Conservation (phyloP, 2,888 invertebrate species). For the Himalopsyche japonica region DNA sequence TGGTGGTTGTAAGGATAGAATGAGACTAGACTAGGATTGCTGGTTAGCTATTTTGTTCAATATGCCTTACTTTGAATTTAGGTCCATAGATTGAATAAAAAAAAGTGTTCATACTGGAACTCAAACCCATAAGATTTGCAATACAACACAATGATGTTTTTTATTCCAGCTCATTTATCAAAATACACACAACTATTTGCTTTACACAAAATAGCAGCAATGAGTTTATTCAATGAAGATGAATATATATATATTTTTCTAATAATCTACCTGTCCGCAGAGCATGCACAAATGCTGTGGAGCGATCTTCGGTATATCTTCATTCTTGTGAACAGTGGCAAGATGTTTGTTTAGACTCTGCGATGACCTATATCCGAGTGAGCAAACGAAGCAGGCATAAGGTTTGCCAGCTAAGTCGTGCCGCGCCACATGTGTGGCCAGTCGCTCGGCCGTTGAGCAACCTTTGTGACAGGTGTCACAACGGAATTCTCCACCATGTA, state of each 20-base stretch:
- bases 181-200: not conserved
- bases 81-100: no score
- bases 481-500: slow-evolving; percentile 34
- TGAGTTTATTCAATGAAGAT: no score
- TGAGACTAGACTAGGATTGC: no score
- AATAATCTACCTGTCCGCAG: slow-evolving; percentile 32
- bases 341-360: slow-evolving; percentile 36
- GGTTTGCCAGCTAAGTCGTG: slow-evolving; percentile 39
- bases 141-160: no score
- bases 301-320: slow-evolving; percentile 35
- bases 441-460: slow-evolving; percentile 24
- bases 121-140: no score
- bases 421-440: slow-evolving; percentile 31
- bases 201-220: not conserved
- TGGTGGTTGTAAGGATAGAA: no score
- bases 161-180: no score
- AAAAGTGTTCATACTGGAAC: no score
- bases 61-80: no score
- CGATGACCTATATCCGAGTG: slow-evolving; percentile 32
- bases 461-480: slow-evolving; percentile 37
- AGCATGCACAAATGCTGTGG: slow-evolving; percentile 38
- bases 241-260: no score
- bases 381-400: slow-evolving; percentile 38
- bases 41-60: no score
- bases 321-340: slow-evolving; percentile 31